Conservation (phyloP, 2,888 invertebrate genomes). For the Lithosia quadra region DNA sequence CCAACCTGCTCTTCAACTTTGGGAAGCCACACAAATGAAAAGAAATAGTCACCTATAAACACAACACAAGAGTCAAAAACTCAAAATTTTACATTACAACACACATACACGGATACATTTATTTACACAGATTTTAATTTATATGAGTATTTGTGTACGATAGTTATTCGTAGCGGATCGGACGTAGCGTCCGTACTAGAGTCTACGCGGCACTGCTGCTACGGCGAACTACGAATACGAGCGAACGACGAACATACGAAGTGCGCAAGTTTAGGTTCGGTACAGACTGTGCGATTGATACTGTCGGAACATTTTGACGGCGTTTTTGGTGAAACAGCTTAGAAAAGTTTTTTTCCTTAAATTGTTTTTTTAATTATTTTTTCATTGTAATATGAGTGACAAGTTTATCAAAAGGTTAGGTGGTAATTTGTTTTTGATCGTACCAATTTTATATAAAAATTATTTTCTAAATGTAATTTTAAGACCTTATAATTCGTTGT, state of each 20-base stretch:
- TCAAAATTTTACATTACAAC: slow-evolving; percentile 22
- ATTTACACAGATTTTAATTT: slow-evolving; percentile 39
- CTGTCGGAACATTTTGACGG: slow-evolving; percentile 10
- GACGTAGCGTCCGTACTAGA: slow-evolving; percentile 63
- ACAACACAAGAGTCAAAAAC: slow-evolving; percentile 49
- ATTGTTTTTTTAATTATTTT: background rate
- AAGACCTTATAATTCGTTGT: background rate
- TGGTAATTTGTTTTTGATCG: background rate
- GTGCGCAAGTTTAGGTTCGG: slow-evolving; percentile 66
- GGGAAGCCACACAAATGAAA: slow-evolving; percentile 55
- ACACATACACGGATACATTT: slow-evolving; percentile 45
- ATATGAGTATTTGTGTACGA: slow-evolving; percentile 44
- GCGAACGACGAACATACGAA: slow-evolving; percentile 36
- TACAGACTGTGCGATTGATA: slow-evolving; percentile 49
- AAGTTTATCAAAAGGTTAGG: background rate
- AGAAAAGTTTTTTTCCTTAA: background rate
- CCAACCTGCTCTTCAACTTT: slow-evolving; percentile 52
- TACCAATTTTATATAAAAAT: background rate
- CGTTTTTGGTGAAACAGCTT: background rate
- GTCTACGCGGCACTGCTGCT: slow-evolving; percentile 71
- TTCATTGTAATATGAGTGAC: background rate
- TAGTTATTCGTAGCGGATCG: slow-evolving; percentile 58
- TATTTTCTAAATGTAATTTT: too few relatives aligned
- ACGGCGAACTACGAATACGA: slow-evolving; percentile 49
- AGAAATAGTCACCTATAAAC: slow-evolving; percentile 50